Base-by-base conservation (phyloP, 2,113 vertebrate species). In the Tragelaphus imberbis region DNA sequence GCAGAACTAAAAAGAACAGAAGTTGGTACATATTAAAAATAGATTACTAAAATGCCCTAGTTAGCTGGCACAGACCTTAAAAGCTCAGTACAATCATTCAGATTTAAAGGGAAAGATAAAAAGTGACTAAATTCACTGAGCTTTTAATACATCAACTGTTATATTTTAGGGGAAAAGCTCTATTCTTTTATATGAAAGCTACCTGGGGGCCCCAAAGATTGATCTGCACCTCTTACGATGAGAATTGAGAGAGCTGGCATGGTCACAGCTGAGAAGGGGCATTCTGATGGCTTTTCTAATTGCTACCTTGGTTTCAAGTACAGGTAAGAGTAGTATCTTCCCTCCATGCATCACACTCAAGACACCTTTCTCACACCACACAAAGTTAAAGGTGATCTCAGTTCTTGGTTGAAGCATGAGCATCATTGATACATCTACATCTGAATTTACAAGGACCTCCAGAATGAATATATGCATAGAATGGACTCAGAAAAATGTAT, bases 1-100 rank as follows among this genome's bases (percentile, higher is more conserved):
- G 99, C 98, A 98, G 98, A 98, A 99, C 98, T 99, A 98, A 98
- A 98, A 99, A 99, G 98, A 99, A 98, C 98, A 98, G 98, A 99
- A 99, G 97, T 98, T 98, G 98, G 97, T 98, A 98, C 98, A 97
- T 99, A 99, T 99, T 99, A 99, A 99, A 99, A 98, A 99, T 99
- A 99, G 98, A 99, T 98, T 98, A 99, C 98, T 98, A 98, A 98
- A 98, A 98, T 98, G 98, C 96, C 97, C 97, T 98, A 99, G 98
- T 99, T 99, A 98, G 98, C 97, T 98, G 97, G 98, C 88, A 97
- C 95, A 98, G 97, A 96, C 98, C 98, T 98, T 98, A 98, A 98
- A 99, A 98, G 97, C 97, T 97, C 94, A 95, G 97, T 96, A 97
- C 84, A 98, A 88, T 97, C 97, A 98, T 77, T 97, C 88, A 98